These are phyloP conservation scores for Pandion haliaetus DNA, from an alignment of 2,113 vertebrate species.

Conservation along the genomic window DNA sequence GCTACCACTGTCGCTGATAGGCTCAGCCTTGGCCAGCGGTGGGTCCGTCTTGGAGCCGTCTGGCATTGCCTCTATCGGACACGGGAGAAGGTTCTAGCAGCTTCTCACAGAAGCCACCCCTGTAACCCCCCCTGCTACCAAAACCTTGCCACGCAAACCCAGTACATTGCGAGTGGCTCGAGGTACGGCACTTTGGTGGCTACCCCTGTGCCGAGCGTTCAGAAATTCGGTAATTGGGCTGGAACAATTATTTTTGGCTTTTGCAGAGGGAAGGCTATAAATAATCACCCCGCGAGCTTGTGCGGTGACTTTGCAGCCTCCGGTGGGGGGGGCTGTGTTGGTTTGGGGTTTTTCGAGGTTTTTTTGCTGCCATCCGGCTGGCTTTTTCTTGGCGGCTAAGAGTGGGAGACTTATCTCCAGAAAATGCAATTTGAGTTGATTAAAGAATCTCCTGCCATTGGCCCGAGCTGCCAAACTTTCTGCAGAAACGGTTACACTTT, in stretches of 20 bases:
- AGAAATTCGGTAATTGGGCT: constrained; percentile 50
- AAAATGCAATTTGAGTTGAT: constrained; percentile 40
- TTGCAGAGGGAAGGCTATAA: constrained; percentile 56
- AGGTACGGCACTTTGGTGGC: not conserved
- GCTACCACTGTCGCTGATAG: too few relatives aligned
- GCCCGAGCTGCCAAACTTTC: not conserved
- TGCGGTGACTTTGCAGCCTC: constrained; percentile 56
- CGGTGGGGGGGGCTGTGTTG: not conserved
- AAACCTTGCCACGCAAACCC: not conserved
- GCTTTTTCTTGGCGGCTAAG: not conserved
- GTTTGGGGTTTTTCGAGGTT: not conserved
- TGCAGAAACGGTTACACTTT: not conserved
- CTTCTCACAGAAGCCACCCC: not conserved
- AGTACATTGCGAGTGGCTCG: not conserved
- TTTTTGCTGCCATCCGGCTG: not conserved
- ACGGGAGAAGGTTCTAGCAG: not conserved
- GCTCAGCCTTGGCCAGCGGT: too few relatives aligned
- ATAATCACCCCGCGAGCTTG: constrained; percentile 39
- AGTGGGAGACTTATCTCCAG: constrained; percentile 29
- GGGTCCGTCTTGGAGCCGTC: too few relatives aligned
- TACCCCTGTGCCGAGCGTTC: not conserved
- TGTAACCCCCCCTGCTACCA: not conserved
- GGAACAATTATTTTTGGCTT: constrained; percentile 61
- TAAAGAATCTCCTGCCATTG: constrained; percentile 41
- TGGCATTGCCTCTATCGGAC: too few relatives aligned